Evolutionary conservation across 2,888 invertebrate genomes (phyloP).

Genomic region (Metallyticus violacea): DNA sequence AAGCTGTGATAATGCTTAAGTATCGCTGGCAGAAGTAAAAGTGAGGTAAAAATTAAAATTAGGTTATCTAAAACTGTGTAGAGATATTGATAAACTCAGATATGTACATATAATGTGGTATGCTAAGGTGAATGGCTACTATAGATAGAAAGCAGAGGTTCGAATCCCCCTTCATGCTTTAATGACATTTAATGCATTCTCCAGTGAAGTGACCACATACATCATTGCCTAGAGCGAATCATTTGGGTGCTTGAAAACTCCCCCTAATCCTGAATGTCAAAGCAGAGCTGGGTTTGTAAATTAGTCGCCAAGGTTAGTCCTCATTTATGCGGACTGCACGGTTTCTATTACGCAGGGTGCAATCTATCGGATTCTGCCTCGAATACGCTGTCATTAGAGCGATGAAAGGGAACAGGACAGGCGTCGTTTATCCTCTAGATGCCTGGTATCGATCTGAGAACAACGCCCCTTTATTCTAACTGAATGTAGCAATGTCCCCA

Average conservation of each 20-base stretch:
- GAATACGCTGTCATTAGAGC: background rate
- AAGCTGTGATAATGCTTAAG: no score
- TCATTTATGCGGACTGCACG: background rate
- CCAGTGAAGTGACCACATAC: background rate
- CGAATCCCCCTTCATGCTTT: background rate
- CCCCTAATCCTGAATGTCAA: background rate
- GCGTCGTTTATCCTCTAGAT: background rate
- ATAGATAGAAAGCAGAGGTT: background rate
- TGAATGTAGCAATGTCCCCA: background rate
- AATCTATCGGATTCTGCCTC: background rate
- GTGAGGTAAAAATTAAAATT: no score
- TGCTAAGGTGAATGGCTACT: no score
- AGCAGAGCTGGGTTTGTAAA: no score
- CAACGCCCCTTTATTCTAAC: background rate
- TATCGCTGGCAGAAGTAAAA: no score
- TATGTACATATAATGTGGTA: no score
- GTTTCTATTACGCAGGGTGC: background rate
- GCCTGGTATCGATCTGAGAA: background rate
- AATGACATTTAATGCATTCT: background rate
- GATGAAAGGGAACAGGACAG: background rate
- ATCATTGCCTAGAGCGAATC: background rate
- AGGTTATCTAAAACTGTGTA: no score
- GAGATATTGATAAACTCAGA: no score
- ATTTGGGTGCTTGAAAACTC: background rate
- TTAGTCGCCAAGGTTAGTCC: background rate